phyloP scores from a whole-genome alignment of 2,797 vertebrate genomes.

The Muscicapa striata region DNA sequence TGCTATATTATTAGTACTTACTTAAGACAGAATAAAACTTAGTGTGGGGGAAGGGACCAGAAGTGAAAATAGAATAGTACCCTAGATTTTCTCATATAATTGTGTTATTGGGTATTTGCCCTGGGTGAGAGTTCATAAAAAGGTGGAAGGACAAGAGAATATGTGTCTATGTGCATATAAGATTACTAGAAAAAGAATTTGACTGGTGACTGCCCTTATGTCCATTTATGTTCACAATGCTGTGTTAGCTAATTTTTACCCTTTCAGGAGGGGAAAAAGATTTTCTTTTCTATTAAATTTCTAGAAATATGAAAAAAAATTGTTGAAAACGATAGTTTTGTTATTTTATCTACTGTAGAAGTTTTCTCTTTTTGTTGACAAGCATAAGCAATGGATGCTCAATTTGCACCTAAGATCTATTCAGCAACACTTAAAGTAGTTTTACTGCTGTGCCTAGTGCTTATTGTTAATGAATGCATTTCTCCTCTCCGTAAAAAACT shows the following conservation, averaged over 20 bases:
- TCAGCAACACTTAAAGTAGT: neutral
- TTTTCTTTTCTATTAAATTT: neutral
- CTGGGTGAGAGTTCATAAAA: neutral
- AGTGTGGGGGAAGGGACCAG: neutral
- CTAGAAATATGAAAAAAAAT: neutral
- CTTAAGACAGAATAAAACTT: neutral
- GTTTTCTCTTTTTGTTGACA: neutral
- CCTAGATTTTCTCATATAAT: neutral
- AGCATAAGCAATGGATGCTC: neutral
- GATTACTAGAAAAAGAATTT: neutral
- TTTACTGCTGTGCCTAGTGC: neutral
- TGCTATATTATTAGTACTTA: neutral
- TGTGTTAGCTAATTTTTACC: neutral
- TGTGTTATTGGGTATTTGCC: neutral
- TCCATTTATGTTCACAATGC: neutral
- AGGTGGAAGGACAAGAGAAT: neutral
- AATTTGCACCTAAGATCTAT: neutral
- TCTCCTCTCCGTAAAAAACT: neutral
- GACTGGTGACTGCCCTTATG: neutral
- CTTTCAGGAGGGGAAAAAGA: neutral
- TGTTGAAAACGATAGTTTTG: neutral
- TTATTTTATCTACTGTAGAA: neutral
- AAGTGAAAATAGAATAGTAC: neutral
- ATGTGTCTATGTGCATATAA: neutral
- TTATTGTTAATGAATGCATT: neutral